Evolutionary conservation across 2,888 invertebrate genomes (phyloP), one percentile per base, ranked within the genome.

Genomic region (Chymomyza fuscimana): DNA sequence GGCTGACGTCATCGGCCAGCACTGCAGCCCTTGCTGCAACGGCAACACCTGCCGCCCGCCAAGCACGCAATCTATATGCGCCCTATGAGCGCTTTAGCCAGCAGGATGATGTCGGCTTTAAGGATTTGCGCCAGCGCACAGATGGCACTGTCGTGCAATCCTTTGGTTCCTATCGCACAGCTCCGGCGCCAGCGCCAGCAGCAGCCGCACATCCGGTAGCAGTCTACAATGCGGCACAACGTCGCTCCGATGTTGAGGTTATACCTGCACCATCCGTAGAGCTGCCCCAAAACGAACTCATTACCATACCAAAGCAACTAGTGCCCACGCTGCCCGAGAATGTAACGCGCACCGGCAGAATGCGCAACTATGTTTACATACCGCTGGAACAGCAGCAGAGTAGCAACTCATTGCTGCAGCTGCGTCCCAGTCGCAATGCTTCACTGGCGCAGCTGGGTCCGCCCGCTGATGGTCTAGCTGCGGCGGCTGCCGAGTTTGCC

Each of bases 11-110:
- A 10, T 69, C 59, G 10, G 58, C 69, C 2, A 60, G 60, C 22
- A 60, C 69, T 29, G 1, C 58, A 54, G 9, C 62, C 70, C 1
- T 66, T 70, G 58, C 10, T 10, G 7, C 66, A 12, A 22, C 19
- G 19, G 25, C 40, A 5, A 51, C 58, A 1, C 72, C 64, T 0
- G 10, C 73, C 75, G 15, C 80, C 19, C 82, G 88, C 25, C 80
- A 83, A 2, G 91, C 91, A 1, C 87, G 91, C 4, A 92, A 92
- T 77, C 86, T 92, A n/a, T 92, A 90, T 70, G 91, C 91, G 5
- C 92, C 92, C 3, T 89, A 90, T 70, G 87, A 92, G 76, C 80
- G 88, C 9, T 92, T 92, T 67, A 90, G 90, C 4, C 91, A 89
- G 74, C 80, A 89, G 5, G 92, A 92, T 70, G 90, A 91, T 61